Percentiles rank a stretch among this genome's conserved stretches.
These are phyloP conservation scores for Thunnus albacares DNA, from an alignment of 2,797 vertebrate species.

Conservation along the genomic window DNA sequence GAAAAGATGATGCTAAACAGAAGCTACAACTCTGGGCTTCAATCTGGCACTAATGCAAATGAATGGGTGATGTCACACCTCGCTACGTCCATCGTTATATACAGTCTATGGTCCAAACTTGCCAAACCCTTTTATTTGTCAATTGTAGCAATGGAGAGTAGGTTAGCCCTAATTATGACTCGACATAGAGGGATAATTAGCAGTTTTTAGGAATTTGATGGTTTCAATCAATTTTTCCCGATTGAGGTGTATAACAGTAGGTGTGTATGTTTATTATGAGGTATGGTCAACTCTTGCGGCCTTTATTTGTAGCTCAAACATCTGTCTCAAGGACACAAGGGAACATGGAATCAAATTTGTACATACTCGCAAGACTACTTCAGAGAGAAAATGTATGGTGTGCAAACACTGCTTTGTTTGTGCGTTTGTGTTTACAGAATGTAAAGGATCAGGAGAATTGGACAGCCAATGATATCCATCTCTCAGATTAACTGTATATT, in stretches of 20 bases:
- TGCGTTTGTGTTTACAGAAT: background rate
- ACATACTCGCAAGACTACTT: background rate
- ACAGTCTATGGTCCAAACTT: background rate
- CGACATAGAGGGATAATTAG: background rate
- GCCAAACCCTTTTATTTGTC: background rate
- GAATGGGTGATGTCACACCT: background rate
- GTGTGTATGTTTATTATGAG: background rate
- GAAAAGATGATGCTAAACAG: no score
- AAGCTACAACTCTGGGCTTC: no score
- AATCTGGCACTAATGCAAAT: background rate
- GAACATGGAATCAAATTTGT: background rate
- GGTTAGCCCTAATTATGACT: background rate
- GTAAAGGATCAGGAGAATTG: background rate
- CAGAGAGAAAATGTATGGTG: background rate
- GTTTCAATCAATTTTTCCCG: background rate
- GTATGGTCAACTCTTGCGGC: background rate
- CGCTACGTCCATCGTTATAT: no score
- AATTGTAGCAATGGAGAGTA: background rate
- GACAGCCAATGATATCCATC: constrained; percentile 23
- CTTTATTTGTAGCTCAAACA: background rate
- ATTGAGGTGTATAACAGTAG: background rate
- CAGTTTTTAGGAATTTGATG: background rate
- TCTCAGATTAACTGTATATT: constrained; percentile 47
- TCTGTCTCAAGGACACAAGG: background rate
- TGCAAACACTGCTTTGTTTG: background rate